phyloP scores from a whole-genome alignment of 2,888 invertebrate genomes.

The Ectemnius lituratus region DNA sequence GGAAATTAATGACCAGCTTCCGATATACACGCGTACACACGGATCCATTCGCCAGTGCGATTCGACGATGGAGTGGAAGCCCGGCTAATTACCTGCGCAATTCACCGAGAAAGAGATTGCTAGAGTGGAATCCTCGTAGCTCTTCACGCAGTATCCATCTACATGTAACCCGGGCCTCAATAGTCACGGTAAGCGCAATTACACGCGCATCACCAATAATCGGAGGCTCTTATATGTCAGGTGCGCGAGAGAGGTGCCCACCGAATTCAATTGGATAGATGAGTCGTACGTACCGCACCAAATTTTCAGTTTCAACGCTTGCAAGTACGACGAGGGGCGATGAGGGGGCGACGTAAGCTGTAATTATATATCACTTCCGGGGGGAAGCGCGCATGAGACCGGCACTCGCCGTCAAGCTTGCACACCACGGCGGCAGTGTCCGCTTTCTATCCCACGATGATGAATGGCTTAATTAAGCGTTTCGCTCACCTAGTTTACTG shows the following conservation, averaged over 20 bases:
- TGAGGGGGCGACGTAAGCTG: constrained; percentile 10
- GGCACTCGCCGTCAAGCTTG: no score
- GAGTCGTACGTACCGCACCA: constrained; percentile 53
- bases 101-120: constrained; percentile 54
- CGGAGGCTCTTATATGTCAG: constrained; percentile 60
- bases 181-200: not conserved
- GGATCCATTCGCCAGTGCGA: constrained; percentile 41
- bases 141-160: not conserved
- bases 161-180: not conserved
- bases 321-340: not conserved
- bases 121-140: constrained; percentile 12
- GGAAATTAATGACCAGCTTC: constrained; percentile 52
- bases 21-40: constrained; percentile 16
- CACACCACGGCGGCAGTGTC: constrained; percentile 9
- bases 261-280: constrained; percentile 59
- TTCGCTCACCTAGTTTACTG: constrained; percentile 41
- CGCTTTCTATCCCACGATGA: constrained; percentile 37
- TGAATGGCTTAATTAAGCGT: constrained; percentile 63
- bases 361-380: no score
- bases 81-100: constrained; percentile 56
- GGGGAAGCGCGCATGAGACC: no score
- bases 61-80: constrained; percentile 50
- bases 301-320: constrained; percentile 54
- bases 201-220: constrained; percentile 45
- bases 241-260: constrained; percentile 1